These are phyloP conservation scores for Drosophila seclusa DNA, from an alignment of 2,888 invertebrate species.

Conservation along the genomic window DNA sequence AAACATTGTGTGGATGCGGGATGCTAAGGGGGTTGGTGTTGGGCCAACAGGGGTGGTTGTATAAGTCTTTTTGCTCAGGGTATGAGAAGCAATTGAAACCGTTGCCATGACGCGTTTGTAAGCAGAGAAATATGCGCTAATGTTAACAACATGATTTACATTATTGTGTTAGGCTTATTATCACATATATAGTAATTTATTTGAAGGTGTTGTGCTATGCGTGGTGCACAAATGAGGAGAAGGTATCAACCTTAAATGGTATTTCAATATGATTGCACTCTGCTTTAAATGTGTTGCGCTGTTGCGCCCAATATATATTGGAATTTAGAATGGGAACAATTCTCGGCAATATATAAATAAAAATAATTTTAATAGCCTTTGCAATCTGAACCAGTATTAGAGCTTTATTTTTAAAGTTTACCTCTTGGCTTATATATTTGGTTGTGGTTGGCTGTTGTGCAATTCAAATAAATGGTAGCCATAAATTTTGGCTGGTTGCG, in stretches of 20 bases:
- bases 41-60: constrained; percentile 23
- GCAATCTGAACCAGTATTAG: neutral
- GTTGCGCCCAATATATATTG: neutral
- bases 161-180: constrained; percentile 29
- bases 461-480: constrained; percentile 10
- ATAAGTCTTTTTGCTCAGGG: constrained; percentile 30
- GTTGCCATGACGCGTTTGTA: constrained; percentile 18
- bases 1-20: neutral
- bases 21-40: constrained; percentile 10
- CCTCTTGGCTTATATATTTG: neutral
- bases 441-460: constrained; percentile 19
- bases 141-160: constrained; percentile 42
- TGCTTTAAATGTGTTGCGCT: neutral
- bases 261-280: too few species aligned
- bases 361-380: neutral
- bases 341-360: neutral
- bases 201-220: neutral
- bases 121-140: constrained; percentile 34
- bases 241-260: neutral
- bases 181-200: neutral
- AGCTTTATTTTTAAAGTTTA: neutral
- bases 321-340: neutral
- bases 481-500: constrained; percentile 45
- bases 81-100: constrained; percentile 24
- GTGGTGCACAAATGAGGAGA: neutral